phyloP scores from a whole-genome alignment of 2,113 vertebrate species.

The Egretta garzetta region DNA sequence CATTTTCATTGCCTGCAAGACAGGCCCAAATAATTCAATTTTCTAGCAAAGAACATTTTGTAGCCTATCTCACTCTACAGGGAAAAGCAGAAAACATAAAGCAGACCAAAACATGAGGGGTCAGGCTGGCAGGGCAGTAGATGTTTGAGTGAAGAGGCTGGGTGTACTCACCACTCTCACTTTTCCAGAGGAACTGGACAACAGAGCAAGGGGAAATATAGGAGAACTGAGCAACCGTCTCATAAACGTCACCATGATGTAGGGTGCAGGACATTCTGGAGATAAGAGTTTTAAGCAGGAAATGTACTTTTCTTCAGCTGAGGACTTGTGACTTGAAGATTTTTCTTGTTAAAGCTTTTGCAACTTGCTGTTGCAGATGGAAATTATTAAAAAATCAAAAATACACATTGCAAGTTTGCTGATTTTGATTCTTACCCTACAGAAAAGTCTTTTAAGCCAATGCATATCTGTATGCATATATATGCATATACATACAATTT shows the following conservation, averaged over 20 bases:
- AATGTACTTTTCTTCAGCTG: background rate
- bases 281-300: background rate
- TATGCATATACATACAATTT: background rate
- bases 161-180: background rate
- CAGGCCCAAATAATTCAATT: background rate
- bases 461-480: fast-evolving
- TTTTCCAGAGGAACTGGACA: background rate
- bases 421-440: background rate
- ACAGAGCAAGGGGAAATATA: background rate
- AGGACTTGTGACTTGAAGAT: background rate
- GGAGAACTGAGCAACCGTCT: background rate
- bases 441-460: background rate
- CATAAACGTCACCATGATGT: background rate
- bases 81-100: background rate
- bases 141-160: background rate
- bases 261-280: background rate
- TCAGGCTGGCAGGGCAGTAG: background rate
- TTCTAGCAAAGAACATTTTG: background rate
- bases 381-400: background rate
- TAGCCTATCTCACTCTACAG: background rate
- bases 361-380: background rate
- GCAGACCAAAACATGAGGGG: background rate
- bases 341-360: background rate
- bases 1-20: background rate
- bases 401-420: background rate